Evolutionary conservation across 2,113 vertebrate species (phyloP).

Genomic region (Dunckerocampus dactyliophorus): DNA sequence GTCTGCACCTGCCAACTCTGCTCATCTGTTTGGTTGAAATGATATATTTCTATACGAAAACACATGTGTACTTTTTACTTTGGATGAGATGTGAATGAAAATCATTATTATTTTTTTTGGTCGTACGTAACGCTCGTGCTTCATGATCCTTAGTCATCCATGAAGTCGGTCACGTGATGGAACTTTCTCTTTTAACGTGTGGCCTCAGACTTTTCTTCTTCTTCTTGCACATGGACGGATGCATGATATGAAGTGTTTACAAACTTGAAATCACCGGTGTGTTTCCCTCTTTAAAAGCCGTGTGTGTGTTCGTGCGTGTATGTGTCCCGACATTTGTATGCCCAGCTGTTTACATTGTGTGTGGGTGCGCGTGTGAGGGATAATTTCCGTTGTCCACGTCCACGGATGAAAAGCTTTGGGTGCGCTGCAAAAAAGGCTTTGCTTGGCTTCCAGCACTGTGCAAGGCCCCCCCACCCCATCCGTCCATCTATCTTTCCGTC

Average conservation of each 20-base stretch:
- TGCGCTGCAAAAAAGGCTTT: constrained; percentile 35
- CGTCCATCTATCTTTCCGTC: constrained; percentile 36
- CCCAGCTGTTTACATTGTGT: constrained; percentile 40
- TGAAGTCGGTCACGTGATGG: too few species aligned
- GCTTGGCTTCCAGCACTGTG: constrained; percentile 30
- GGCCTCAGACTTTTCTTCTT: constrained; percentile 58
- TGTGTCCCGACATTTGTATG: constrained; percentile 54
- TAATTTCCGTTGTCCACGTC: constrained; percentile 2
- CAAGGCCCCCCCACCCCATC: constrained; percentile 7
- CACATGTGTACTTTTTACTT: too few species aligned
- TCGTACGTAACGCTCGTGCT: too few species aligned
- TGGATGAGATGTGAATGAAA: too few species aligned
- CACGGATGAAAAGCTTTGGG: neutral
- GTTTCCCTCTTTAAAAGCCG: constrained; percentile 51
- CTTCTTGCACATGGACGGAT: constrained; percentile 74
- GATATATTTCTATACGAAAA: constrained; percentile 4
- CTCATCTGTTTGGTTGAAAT: neutral
- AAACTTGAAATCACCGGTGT: constrained; percentile 71
- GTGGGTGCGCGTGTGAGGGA: constrained; percentile 38
- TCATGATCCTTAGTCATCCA: too few species aligned
- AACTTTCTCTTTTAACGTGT: constrained; percentile 2
- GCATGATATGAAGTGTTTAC: constrained; percentile 77
- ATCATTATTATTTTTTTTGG: too few species aligned
- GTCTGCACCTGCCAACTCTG: too few species aligned
- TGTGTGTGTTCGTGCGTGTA: constrained; percentile 15